phyloP scores from a whole-genome alignment of 1,140 invertebrate species.

The Macrosteles quadrilineatus region DNA sequence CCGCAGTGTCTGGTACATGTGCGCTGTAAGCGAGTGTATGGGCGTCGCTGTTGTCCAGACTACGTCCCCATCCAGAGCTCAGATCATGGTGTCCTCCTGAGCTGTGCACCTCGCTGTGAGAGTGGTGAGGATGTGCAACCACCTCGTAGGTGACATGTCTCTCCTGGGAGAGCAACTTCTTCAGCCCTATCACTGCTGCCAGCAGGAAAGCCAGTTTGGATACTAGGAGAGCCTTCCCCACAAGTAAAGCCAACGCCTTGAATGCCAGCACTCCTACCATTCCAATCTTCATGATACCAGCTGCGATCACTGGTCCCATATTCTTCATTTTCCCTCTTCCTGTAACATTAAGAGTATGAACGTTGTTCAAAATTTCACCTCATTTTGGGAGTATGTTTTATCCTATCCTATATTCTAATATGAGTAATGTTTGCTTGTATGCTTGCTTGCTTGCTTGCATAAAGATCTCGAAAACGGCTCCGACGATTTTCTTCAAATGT shows the following conservation, averaged over 20 bases:
- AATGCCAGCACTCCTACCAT: conserved; percentile 75
- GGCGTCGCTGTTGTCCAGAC: conserved; percentile 53
- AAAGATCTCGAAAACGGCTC: no score
- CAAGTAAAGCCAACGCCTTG: conserved; percentile 76
- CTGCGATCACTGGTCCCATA: conserved; percentile 70
- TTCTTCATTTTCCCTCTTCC: conserved; percentile 75
- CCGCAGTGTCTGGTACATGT: conserved; percentile 49
- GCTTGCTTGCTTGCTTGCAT: no score
- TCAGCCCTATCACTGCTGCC: conserved; percentile 76
- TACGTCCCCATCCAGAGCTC: conserved; percentile 59
- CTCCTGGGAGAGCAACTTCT: conserved; percentile 74
- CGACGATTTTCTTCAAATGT: no score
- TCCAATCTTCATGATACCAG: conserved; percentile 75
- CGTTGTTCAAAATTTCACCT: no score
- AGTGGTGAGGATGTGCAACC: conserved; percentile 65
- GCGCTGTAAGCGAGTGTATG: conserved; percentile 66
- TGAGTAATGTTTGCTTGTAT: no score
- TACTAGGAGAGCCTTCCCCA: conserved; percentile 78
- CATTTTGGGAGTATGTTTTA: no score
- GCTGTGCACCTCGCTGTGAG: conserved; percentile 51
- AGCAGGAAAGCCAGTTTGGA: conserved; percentile 79
- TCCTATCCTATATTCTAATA: no score
- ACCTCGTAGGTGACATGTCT: conserved; percentile 77
- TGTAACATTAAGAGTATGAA: conserved; percentile 32
- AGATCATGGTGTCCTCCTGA: conserved; percentile 50